Base-by-base conservation (phyloP, 2,888 invertebrate genomes). In the Cartodere bifasciata region DNA sequence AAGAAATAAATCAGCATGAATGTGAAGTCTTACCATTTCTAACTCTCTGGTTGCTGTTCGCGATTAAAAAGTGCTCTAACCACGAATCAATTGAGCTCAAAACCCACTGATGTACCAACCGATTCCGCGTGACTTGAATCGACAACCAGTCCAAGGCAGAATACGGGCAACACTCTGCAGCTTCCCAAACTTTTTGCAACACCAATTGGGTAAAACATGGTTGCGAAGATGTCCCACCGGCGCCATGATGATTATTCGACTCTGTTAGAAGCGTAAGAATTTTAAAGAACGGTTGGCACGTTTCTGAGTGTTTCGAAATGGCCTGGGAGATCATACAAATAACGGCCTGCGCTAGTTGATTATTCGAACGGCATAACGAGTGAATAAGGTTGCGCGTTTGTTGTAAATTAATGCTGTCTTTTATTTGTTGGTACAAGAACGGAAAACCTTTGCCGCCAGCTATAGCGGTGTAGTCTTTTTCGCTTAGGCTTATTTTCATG, bases 111-210 rank as follows among this genome's bases (percentile, higher is more conserved):
- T 90, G 90, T 0, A 87, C 88, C 28, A 86, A 70, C 55, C 90
- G 84, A 62, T 90, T 92, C 36, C 90, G 72, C 0, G 88, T 82
- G 2, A 77, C 77, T 65, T 83, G 83, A 37, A 80, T 56, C 4
- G 86, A 82, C 34, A 92, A 67, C 92, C 92, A 92, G 57, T 92
- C 92, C 3, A 92, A 65, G 27, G 90, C 87, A 5, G 86, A 84
- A 55, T 88, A 87, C 3, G 91, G 90, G 42, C 88, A 88, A 45
- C 81, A 82, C 53, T 91, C 86, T 0, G 87, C 86, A 1, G 75
- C 81, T 56, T 85, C 85, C 87, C 92, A 90, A 39, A 92, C 81
- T 12, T 85, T 73, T 40, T 83, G 79, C 37, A 92, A 65, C 40
- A 88, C 83, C 34, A 90, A 66, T 57, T 88, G 86, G 1, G 90